Evolutionary conservation across 2,113 vertebrate genomes (phyloP).

Genomic region (Stegostoma tigrinum): DNA sequence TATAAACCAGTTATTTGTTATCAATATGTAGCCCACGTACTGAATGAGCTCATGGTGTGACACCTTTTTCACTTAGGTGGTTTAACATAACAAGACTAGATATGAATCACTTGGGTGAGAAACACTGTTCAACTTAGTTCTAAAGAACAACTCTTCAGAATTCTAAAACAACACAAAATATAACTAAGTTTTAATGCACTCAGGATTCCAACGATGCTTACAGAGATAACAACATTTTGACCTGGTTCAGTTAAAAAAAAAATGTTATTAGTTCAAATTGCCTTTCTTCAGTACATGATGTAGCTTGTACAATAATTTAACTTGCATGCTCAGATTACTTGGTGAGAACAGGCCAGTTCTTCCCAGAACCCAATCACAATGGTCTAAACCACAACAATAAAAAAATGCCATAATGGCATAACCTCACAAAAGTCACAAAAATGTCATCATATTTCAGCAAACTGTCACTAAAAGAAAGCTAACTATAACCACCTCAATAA

Average conservation of each 20-base stretch:
- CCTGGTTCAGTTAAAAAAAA: conserved; percentile 16
- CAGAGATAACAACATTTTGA: conserved; percentile 20
- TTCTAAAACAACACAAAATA: conserved; percentile 25
- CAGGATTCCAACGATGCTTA: conserved; percentile 13
- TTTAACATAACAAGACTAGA: conserved; percentile 8
- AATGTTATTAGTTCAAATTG: neutral
- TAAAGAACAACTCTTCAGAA: neutral
- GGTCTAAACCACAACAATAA: neutral
- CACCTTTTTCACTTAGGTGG: neutral
- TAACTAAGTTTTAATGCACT: neutral
- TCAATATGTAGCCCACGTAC: neutral
- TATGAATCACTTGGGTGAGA: neutral
- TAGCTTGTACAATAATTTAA: neutral
- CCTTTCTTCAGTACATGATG: neutral
- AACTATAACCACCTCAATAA: conserved; percentile 20
- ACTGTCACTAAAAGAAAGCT: conserved; percentile 13
- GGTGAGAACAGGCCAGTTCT: conserved; percentile 26
- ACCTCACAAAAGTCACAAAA: conserved; percentile 30
- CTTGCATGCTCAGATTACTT: neutral
- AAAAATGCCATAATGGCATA: neutral
- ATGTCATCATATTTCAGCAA: conserved; percentile 28
- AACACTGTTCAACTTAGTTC: conserved; percentile 18
- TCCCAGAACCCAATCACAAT: conserved; percentile 30
- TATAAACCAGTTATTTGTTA: conserved; percentile 9
- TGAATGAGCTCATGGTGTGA: neutral